Evolutionary conservation across 2,888 invertebrate species (phyloP).

Genomic region (Ephialtes manifestator): DNA sequence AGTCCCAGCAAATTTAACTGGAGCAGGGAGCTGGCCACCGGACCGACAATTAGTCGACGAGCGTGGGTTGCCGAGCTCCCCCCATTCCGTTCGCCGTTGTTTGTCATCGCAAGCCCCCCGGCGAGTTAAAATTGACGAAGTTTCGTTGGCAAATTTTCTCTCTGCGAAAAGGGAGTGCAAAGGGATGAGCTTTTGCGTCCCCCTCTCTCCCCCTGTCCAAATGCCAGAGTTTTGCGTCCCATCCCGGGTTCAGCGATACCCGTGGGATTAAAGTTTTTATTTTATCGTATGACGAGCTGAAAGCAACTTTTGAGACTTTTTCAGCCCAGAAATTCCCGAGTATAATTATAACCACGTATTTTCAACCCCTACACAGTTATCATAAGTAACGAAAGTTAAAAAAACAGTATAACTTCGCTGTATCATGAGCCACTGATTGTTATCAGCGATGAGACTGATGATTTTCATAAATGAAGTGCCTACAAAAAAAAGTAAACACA

Average conservation of each 20-base stretch:
- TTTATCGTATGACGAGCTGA: constrained; percentile 30
- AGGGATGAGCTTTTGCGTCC: background rate
- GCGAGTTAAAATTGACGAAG: constrained; percentile 57
- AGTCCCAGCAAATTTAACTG: constrained; percentile 9
- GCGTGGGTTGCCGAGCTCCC: background rate
- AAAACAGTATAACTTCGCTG: background rate
- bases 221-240: constrained; percentile 3
- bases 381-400: background rate
- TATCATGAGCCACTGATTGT: background rate
- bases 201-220: background rate
- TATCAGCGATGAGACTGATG: background rate
- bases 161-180: constrained; percentile 25
- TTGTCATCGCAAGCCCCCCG: constrained; percentile 26
- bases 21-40: constrained; percentile 18
- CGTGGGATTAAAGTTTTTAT: constrained; percentile 32
- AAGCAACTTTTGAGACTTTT: constrained; percentile 29
- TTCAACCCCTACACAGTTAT: background rate
- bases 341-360: constrained; percentile 32
- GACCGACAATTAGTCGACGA: constrained; percentile 56
- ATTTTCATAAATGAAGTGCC: too few relatives aligned
- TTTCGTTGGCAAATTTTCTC: constrained; percentile 52
- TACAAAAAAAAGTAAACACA: too few relatives aligned
- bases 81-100: constrained; percentile 31
- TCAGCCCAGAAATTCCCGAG: constrained; percentile 9
- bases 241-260: background rate